Conservation (phyloP, 2,797 vertebrate species). For the Cirrhinus mrigala region DNA sequence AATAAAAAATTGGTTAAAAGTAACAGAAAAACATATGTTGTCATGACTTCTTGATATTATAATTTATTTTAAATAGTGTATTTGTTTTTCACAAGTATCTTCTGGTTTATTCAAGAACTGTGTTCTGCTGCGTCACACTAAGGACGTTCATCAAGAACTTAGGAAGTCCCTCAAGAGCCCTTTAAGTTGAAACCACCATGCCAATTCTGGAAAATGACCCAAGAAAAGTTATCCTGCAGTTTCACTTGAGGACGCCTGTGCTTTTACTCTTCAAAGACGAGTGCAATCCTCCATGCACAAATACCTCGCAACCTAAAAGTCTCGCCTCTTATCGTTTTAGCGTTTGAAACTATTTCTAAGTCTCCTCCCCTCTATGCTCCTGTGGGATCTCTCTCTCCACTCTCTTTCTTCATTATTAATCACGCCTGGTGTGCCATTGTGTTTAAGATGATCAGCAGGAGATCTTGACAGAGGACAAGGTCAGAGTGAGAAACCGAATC, state of each 20-base stretch:
- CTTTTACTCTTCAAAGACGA: slow-evolving; percentile 24
- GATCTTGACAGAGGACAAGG: slow-evolving; percentile 41
- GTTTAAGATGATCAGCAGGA: slow-evolving; percentile 39
- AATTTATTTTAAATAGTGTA: neutral
- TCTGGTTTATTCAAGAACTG: neutral
- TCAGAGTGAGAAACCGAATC: slow-evolving; percentile 17
- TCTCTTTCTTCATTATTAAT: slow-evolving; percentile 33
- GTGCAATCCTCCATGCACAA: slow-evolving; percentile 13
- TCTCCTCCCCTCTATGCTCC: neutral
- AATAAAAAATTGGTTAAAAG: too few species aligned
- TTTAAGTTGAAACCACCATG: neutral
- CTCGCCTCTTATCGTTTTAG: neutral
- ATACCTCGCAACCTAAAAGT: neutral
- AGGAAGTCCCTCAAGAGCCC: neutral
- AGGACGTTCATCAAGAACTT: neutral
- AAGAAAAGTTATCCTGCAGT: neutral
- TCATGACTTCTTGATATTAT: neutral
- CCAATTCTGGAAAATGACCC: neutral
- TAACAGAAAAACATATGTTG: too few species aligned
- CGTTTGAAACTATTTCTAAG: slow-evolving; percentile 2
- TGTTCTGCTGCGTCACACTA: neutral
- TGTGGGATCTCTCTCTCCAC: neutral
- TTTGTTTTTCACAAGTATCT: neutral
- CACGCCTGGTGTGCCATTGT: slow-evolving; percentile 14
- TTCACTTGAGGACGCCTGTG: neutral